Conservation (phyloP, 2,797 vertebrate species). For the Leucoraja ocellata region DNA sequence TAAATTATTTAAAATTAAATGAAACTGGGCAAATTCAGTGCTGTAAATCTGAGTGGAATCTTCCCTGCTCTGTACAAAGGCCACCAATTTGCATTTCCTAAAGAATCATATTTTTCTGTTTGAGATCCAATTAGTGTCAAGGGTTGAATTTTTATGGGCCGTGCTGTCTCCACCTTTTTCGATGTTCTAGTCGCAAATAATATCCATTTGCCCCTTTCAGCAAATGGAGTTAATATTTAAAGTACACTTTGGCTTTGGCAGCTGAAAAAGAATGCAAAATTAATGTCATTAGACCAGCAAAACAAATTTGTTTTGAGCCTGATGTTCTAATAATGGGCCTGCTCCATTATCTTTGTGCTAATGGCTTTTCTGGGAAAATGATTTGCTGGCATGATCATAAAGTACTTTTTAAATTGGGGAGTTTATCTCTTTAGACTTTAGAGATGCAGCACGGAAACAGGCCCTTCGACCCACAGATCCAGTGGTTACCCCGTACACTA, state of each 20-base stretch:
- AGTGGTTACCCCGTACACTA: too few relatives aligned
- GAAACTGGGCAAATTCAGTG: background rate
- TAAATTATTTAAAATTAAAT: background rate
- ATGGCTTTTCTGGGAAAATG: conserved; percentile 1
- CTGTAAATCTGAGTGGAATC: background rate
- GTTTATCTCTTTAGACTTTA: background rate
- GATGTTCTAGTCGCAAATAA: background rate
- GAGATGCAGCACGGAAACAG: too few relatives aligned
- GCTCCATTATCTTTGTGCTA: background rate
- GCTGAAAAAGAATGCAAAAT: background rate
- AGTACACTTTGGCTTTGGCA: background rate
- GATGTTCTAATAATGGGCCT: background rate
- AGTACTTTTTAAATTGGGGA: background rate
- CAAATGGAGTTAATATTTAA: background rate
- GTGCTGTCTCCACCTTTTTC: background rate
- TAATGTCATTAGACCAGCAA: background rate
- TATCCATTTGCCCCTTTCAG: background rate
- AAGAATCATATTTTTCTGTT: background rate
- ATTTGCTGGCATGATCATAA: background rate
- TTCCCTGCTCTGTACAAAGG: background rate
- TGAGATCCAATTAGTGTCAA: background rate
- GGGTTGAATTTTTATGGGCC: background rate
- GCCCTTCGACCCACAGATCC: too few relatives aligned
- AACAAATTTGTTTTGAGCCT: background rate
- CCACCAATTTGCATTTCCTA: background rate